A percentile compares a stretch with the other conserved stretches of the same genome.
These are phyloP conservation scores for Halictus rubicundus DNA, from an alignment of 1,140 invertebrate genomes.

Conservation along the genomic window DNA sequence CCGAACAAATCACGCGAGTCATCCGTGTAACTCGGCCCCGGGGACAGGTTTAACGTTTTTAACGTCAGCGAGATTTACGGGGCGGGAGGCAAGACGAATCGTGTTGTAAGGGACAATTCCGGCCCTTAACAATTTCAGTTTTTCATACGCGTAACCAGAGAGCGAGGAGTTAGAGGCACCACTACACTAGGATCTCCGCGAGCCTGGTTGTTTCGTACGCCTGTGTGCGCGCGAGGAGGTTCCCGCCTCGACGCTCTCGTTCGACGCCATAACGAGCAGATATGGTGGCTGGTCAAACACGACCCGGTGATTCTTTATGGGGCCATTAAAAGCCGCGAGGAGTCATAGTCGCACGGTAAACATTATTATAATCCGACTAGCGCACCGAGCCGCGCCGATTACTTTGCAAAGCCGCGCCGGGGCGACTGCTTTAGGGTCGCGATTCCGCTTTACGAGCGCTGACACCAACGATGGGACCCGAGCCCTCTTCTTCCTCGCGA, in stretches of 20 bases:
- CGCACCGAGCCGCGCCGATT: conserved; percentile 49
- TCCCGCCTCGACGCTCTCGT: conserved; percentile 9
- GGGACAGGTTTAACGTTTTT: neutral
- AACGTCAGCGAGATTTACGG: neutral
- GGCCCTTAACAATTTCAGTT: conserved; percentile 9
- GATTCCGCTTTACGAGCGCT: conserved; percentile 69
- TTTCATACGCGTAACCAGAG: conserved; percentile 12
- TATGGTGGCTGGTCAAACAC: conserved; percentile 59
- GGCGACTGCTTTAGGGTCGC: conserved; percentile 62
- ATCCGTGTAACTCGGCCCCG: neutral
- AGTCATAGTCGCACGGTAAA: conserved; percentile 64
- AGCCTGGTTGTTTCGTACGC: too few species aligned
- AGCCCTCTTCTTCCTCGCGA: neutral
- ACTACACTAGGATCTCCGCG: conserved; percentile 12
- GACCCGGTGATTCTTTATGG: conserved; percentile 69
- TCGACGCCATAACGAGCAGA: conserved; percentile 42
- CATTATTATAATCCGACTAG: conserved; percentile 72
- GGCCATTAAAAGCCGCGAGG: conserved; percentile 63
- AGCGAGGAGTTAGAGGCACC: too few species aligned
- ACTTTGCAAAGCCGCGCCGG: conserved; percentile 55
- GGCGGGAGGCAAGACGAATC: neutral
- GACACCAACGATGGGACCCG: conserved; percentile 62
- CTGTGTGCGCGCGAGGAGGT: neutral
- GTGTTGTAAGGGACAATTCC: neutral
- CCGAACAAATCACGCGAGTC: neutral